Evolutionary conservation across 2,888 invertebrate species (phyloP).

Genomic region (Lasius platythorax): DNA sequence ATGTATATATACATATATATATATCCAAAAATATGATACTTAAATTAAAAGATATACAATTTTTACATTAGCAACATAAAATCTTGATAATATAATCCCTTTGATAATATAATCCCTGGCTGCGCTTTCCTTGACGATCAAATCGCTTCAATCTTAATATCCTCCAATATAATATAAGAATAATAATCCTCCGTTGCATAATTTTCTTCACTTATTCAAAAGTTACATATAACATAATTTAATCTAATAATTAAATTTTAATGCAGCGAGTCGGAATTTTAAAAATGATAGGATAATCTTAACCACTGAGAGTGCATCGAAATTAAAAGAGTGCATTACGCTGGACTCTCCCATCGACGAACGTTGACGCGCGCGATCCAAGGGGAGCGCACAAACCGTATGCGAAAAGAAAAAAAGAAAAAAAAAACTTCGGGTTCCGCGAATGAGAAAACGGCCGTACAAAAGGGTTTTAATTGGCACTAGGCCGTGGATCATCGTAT

Average conservation of each 20-base stretch:
- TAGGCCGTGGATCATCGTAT: constrained; percentile 65
- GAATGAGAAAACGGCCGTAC: constrained; percentile 70
- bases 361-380: constrained; percentile 20
- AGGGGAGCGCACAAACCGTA: neutral
- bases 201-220: neutral
- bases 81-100: neutral
- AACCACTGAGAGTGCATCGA: constrained; percentile 10
- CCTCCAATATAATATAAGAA: neutral
- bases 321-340: constrained; percentile 22
- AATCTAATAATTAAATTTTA: neutral
- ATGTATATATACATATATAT: neutral
- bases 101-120: neutral
- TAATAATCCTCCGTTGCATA: constrained; percentile 2
- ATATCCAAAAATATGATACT: neutral
- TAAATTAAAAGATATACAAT: neutral
- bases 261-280: neutral
- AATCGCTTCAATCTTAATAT: neutral
- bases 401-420: neutral
- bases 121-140: neutral
- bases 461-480: constrained; percentile 67
- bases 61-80: neutral
- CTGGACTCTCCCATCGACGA: constrained; percentile 1
- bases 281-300: neutral
- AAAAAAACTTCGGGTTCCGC: neutral
- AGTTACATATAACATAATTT: neutral